Base-by-base conservation (phyloP, 2,888 invertebrate species). In the Andrena trimmerana region DNA sequence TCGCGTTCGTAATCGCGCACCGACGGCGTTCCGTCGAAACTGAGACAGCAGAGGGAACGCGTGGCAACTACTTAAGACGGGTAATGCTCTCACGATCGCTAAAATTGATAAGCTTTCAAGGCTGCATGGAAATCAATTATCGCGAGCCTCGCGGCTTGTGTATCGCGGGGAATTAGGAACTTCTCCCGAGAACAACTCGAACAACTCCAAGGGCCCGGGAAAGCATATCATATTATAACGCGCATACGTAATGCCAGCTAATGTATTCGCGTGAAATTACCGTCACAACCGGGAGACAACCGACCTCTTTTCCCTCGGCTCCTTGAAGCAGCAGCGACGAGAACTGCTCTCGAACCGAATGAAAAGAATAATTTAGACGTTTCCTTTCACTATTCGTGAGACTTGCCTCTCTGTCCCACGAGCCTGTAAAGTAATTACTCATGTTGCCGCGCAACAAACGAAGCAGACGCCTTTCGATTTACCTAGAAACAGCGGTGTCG, bases 101-200 rank as follows among this genome's bases (percentile, higher is more conserved):
- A 72, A 84, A 81, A 71, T 81, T 81, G 81, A 81, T 81, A 81
- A 81, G 81, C 42, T 81, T 81, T 68, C 72, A 72, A 42, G 72
- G 33, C 62, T 29, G 67, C 67, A 54, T 74, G 73, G 59, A 81
- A 81, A 81, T 81, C 81, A 70, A 70, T 81, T 81, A 81, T 74
- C 52, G 59, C 69, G 66, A 24, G n/a, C 10, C 62, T 13, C n/a
- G 54, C 6, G 27, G 52, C 65, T 20, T 29, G 52, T 20, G 60
- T 63, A 72, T 81, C 63, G 52, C 66, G 8, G 13, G 48, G 66
- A 81, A 81, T 81, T 81, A 74, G 68, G 16, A 74, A 81, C 65
- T 66, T 81, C 52, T 65, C 60, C 65, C 2, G 69, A 20, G 69
- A 66, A 66, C 66, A 81, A 74, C 69, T 81, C 27, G 60, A 70